phyloP scores from a whole-genome alignment of 2,113 vertebrate genomes.

The Myrmecophaga tridactyla region DNA sequence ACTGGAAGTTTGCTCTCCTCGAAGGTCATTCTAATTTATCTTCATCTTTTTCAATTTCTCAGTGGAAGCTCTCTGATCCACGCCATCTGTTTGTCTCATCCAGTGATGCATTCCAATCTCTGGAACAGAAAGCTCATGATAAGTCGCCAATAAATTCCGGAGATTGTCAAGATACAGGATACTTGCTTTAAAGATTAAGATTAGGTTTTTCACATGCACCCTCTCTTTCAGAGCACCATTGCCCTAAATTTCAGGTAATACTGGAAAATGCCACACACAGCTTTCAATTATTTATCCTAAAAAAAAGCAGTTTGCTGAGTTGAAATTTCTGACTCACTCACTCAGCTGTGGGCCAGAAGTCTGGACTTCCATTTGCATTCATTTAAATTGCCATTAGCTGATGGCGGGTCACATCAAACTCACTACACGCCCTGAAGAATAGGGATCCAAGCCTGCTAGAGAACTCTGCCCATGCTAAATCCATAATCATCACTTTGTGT shows the following conservation, averaged over 20 bases:
- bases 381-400: conserved; percentile 60
- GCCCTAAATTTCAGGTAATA: conserved; percentile 53
- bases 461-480: neutral
- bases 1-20: conserved; percentile 31
- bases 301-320: conserved; percentile 15
- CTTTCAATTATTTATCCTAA: conserved; percentile 67
- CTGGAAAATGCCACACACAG: conserved; percentile 69
- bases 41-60: conserved; percentile 51
- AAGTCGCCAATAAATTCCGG: conserved; percentile 58
- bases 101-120: neutral
- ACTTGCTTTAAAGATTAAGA: conserved; percentile 60
- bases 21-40: neutral
- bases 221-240: neutral
- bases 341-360: conserved; percentile 16
- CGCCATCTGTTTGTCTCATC: conserved; percentile 75
- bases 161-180: conserved; percentile 18
- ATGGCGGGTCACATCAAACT: conserved; percentile 9
- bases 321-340: conserved; percentile 63
- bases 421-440: conserved; percentile 43
- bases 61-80: conserved; percentile 68
- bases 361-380: conserved; percentile 63
- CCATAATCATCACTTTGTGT: neutral
- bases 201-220: conserved; percentile 50
- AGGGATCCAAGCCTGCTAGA: neutral
- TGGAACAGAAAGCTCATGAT: conserved; percentile 43